Conservation (phyloP, 2,113 vertebrate genomes). For the Brachyistius frenatus region DNA sequence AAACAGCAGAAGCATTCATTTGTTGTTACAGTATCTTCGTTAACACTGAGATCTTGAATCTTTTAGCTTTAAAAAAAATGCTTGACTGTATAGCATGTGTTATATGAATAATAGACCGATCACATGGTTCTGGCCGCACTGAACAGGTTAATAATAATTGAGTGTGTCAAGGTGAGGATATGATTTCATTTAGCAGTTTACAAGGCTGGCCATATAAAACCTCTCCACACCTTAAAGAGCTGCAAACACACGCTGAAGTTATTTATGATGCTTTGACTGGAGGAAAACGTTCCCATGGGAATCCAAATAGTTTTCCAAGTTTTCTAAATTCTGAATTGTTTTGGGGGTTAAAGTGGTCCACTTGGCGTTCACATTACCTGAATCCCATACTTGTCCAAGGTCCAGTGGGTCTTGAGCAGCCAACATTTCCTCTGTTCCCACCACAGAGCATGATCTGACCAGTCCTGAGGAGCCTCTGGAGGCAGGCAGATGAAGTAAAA, state of each 20-base stretch:
- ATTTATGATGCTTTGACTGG: conserved; percentile 6
- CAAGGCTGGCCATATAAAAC: conserved; percentile 1
- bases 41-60: too few relatives aligned
- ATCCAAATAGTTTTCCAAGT: neutral
- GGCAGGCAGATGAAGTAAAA: conserved; percentile 24
- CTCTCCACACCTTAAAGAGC: neutral
- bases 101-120: neutral
- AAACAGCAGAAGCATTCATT: neutral
- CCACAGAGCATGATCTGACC: conserved; percentile 98
- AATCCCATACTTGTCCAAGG: conserved; percentile 94
- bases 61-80: neutral
- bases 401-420: conserved; percentile 98
- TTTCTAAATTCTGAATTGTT: neutral
- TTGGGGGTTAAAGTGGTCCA: neutral
- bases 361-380: conserved; percentile 61
- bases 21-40: too few relatives aligned
- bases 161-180: neutral
- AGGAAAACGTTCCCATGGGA: neutral
- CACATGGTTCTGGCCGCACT: neutral
- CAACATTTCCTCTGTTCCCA: conserved; percentile 95
- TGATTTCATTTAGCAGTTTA: conserved; percentile 14
- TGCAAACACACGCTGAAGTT: neutral
- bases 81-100: neutral
- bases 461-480: conserved; percentile 90
- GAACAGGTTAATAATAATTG: conserved; percentile 19